A percentile compares a stretch with the other conserved stretches of the same genome.
Evolutionary conservation across 2,797 vertebrate species (phyloP).

Genomic region (Sebastes goodei): DNA sequence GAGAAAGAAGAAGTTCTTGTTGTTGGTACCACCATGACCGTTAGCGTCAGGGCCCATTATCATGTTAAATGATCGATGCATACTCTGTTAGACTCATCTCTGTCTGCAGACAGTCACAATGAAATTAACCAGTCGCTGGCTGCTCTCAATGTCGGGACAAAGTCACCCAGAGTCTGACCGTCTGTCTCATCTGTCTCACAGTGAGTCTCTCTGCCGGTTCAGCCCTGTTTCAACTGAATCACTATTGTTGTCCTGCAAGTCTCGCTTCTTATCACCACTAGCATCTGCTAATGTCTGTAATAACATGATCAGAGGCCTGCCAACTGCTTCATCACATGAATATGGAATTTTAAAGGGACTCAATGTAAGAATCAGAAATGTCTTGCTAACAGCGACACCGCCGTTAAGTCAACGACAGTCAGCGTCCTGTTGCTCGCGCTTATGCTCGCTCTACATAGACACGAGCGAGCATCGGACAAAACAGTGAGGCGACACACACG

Average conservation of each 20-base stretch:
- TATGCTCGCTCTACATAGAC: too few species aligned
- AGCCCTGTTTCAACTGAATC: background rate
- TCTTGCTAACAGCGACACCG: too few species aligned
- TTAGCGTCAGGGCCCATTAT: slow-evolving; percentile 45
- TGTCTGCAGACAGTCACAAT: slow-evolving; percentile 51
- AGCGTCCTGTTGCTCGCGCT: too few species aligned
- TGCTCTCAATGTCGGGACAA: slow-evolving; percentile 55
- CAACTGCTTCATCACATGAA: background rate
- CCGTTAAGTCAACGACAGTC: too few species aligned
- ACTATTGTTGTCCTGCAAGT: background rate
- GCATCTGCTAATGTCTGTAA: background rate
- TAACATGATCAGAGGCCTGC: background rate
- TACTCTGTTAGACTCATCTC: slow-evolving; percentile 37
- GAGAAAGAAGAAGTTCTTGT: slow-evolving; percentile 3
- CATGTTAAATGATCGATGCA: slow-evolving; percentile 51
- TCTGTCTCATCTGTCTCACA: slow-evolving; percentile 1
- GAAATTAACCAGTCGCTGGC: slow-evolving; percentile 50
- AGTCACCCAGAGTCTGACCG: slow-evolving; percentile 45
- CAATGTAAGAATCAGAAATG: too few species aligned
- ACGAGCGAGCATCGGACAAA: too few species aligned
- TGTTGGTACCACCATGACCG: slow-evolving; percentile 26
- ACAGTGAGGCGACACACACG: too few species aligned
- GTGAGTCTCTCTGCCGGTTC: background rate
- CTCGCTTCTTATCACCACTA: background rate
- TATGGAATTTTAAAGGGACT: background rate